Evolutionary conservation across 2,888 invertebrate genomes (phyloP).

Genomic region (Embidobia sp.): DNA sequence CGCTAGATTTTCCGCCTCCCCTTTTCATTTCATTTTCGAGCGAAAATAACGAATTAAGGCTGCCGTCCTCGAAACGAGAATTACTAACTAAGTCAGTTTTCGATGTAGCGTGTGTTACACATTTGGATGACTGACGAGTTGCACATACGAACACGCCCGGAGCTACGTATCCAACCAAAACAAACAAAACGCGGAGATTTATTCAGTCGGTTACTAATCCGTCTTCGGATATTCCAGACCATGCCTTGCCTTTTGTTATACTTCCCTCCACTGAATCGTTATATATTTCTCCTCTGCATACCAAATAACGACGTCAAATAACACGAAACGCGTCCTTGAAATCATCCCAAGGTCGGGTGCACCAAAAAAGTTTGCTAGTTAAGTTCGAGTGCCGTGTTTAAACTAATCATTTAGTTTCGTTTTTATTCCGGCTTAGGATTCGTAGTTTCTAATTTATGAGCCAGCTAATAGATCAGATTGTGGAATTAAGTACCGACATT

Average conservation of each 20-base stretch:
- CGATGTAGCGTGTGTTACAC: not conserved
- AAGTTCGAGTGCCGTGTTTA: too few species aligned
- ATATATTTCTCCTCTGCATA: constrained; percentile 20
- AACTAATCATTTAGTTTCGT: not conserved
- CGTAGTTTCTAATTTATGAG: too few species aligned
- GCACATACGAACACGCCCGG: not conserved
- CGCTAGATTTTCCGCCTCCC: not conserved
- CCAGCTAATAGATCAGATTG: too few species aligned
- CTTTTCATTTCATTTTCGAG: constrained; percentile 6
- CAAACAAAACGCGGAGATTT: constrained; percentile 22
- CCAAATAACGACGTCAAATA: constrained; percentile 26
- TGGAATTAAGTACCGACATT: too few species aligned
- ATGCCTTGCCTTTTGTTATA: constrained; percentile 30
- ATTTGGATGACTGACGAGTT: constrained; percentile 8
- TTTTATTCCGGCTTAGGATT: too few species aligned
- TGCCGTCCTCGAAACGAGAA: not conserved
- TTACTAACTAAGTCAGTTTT: constrained; percentile 6
- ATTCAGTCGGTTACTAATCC: constrained; percentile 26
- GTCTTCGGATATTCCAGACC: constrained; percentile 28
- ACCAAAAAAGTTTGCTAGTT: not conserved
- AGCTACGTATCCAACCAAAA: constrained; percentile 26
- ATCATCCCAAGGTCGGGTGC: constrained; percentile 1
- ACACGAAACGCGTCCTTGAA: constrained; percentile 23
- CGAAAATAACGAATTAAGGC: constrained; percentile 7
- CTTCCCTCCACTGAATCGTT: constrained; percentile 8